phyloP scores from a whole-genome alignment of 2,113 vertebrate species.

The Alectura lathami region DNA sequence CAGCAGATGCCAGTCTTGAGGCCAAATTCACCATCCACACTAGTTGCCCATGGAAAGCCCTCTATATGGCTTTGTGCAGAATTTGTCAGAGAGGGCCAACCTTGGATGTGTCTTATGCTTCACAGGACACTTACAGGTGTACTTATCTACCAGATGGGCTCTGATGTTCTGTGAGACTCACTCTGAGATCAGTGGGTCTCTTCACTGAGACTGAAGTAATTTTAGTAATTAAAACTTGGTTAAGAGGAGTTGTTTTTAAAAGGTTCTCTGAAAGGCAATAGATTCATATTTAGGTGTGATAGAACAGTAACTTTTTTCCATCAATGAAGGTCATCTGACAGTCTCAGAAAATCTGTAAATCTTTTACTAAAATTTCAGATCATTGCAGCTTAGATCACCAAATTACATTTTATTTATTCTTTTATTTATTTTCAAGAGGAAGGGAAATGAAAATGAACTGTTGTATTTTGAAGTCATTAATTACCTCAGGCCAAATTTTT shows the following conservation, averaged over 20 bases:
- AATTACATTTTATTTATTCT: not conserved
- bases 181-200: not conserved
- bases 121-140: not conserved
- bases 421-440: not conserved
- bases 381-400: not conserved
- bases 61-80: not conserved
- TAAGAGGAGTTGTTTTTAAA: not conserved
- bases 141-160: not conserved
- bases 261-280: not conserved
- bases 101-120: not conserved
- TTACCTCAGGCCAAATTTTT: not conserved
- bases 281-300: not conserved
- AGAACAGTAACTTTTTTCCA: not conserved
- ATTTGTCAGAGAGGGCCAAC: not conserved
- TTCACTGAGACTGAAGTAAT: not conserved
- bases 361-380: not conserved
- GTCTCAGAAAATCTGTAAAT: not conserved
- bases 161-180: not conserved
- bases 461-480: not conserved
- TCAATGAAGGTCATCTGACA: not conserved
- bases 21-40: not conserved
- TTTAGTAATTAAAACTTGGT: not conserved
- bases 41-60: not conserved
- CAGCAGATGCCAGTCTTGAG: not conserved
- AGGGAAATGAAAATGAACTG: not conserved